Evolutionary conservation across 2,888 invertebrate genomes (phyloP).

Genomic region (Eubasilissa splendida): DNA sequence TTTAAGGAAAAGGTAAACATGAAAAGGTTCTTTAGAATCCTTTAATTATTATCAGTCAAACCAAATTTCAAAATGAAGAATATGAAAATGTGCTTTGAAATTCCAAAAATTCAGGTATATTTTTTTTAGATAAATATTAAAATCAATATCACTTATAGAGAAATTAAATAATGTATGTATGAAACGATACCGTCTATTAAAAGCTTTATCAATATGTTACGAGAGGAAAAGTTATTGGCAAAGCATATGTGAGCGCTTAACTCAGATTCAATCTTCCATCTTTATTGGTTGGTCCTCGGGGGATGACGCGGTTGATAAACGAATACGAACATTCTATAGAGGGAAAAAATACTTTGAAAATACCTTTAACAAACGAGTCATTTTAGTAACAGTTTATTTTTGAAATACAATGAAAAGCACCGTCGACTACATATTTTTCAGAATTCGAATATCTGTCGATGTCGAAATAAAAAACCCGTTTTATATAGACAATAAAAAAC

Average conservation of each 20-base stretch:
- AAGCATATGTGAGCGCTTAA: conserved; percentile 54
- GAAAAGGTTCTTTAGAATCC: neutral
- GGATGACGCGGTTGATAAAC: conserved; percentile 22
- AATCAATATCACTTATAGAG: no score
- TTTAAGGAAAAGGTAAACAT: neutral
- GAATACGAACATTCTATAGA: conserved; percentile 1
- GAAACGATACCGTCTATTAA: conserved; percentile 21
- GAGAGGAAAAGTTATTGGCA: conserved; percentile 52
- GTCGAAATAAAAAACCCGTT: no score
- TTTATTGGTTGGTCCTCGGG: conserved; percentile 32
- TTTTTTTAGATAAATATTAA: neutral
- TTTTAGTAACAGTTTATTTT: no score
- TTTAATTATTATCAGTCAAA: no score
- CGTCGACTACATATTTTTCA: no score
- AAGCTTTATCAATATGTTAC: conserved; percentile 40
- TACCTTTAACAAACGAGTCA: neutral
- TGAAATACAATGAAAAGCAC: no score
- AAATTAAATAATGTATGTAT: neutral
- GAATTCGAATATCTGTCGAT: no score
- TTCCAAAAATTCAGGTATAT: neutral
- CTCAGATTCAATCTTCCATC: conserved; percentile 47
- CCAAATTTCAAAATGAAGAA: no score
- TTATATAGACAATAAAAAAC: no score
- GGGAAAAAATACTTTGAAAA: neutral
- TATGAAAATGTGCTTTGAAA: no score